Evolutionary conservation across 2,797 vertebrate species (phyloP).

Genomic region (Phylloscopus collybita): DNA sequence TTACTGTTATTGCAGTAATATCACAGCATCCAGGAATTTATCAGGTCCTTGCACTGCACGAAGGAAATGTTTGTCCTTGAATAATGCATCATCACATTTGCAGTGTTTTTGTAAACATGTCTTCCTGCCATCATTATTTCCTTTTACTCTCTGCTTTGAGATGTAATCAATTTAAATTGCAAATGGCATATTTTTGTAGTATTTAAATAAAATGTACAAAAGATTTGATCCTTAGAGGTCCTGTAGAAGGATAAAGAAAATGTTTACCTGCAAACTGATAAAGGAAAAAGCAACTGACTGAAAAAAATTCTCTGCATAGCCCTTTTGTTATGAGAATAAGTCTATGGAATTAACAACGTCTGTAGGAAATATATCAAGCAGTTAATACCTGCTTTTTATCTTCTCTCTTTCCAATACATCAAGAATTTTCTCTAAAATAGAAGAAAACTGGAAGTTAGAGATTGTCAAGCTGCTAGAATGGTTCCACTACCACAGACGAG

Average conservation of each 20-base stretch:
- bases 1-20: not conserved
- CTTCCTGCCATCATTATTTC: not conserved
- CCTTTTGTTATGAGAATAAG: conserved; percentile 2
- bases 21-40: not conserved
- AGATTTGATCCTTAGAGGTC: not conserved
- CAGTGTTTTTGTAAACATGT: not conserved
- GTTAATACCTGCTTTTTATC: not conserved
- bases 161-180: conserved; percentile 21
- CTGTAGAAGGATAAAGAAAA: not conserved
- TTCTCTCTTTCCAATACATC: not conserved
- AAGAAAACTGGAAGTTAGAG: not conserved
- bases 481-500: not conserved
- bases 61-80: not conserved
- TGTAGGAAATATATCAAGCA: not conserved
- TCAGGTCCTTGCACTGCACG: not conserved
- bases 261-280: not conserved
- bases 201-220: not conserved
- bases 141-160: conserved; percentile 11
- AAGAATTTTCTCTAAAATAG: not conserved
- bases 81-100: not conserved
- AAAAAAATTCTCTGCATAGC: not conserved
- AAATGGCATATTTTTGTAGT: not conserved
- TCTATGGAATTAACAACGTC: not conserved
- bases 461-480: not conserved
- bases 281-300: not conserved